Percentiles rank a stretch among this genome's conserved stretches.
Conservation (phyloP, 2,797 vertebrate species). For the Poeciliopsis turneri region DNA sequence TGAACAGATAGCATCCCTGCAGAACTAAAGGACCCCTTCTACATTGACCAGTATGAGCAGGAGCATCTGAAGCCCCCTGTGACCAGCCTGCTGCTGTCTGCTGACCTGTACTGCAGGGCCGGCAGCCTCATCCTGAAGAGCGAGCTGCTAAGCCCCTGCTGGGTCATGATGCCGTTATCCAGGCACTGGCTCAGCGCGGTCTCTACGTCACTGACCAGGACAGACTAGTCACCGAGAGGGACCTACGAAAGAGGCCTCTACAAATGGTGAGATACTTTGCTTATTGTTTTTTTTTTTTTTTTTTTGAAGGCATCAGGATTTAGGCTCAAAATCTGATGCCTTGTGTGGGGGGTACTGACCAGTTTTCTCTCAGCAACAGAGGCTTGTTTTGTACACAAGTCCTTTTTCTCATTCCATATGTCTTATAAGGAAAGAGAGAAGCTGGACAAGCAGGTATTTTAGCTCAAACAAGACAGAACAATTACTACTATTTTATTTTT, state of each 20-base stretch:
- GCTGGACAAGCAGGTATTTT: background rate
- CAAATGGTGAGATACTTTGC: constrained; percentile 88
- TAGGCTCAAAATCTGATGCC: background rate
- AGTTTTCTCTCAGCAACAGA: constrained; percentile 1
- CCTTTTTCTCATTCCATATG: constrained; percentile 7
- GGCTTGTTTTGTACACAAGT: background rate
- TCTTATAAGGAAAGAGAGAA: background rate
- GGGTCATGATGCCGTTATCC: constrained; percentile 95
- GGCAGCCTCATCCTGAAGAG: constrained; percentile 93
- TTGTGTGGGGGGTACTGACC: background rate
- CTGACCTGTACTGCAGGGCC: constrained; percentile 94
- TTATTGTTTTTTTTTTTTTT: background rate
- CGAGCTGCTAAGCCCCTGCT: constrained; percentile 89
- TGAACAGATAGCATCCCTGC: constrained; percentile 89
- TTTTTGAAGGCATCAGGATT: background rate
- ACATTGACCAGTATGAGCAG: constrained; percentile 98
- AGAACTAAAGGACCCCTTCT: constrained; percentile 93
- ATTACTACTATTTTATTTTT: background rate
- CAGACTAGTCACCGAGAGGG: constrained; percentile 92
- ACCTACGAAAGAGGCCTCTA: constrained; percentile 93
- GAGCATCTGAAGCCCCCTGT: constrained; percentile 98
- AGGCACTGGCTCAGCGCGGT: constrained; percentile 93
- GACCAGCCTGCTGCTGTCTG: constrained; percentile 91
- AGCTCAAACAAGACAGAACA: background rate
- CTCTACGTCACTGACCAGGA: constrained; percentile 97